Conservation (phyloP, 1,140 invertebrate genomes). For the Eueides isabella region DNA sequence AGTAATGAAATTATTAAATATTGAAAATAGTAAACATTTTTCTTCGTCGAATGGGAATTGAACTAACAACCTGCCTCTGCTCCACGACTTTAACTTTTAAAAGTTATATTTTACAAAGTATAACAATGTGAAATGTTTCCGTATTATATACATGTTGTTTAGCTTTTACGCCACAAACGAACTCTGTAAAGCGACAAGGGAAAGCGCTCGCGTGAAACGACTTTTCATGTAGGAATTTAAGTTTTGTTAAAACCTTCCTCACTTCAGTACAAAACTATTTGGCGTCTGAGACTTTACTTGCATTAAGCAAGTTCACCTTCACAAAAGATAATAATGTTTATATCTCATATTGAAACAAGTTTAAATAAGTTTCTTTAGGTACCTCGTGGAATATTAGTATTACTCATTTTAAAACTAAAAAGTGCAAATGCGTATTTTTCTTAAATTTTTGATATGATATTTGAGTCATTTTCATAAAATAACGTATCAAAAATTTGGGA, state of each 20-base stretch:
- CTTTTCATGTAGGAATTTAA: neutral
- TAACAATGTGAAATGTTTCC: neutral
- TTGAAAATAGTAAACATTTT: no score
- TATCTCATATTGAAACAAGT: neutral
- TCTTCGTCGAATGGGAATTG: no score
- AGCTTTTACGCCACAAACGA: neutral
- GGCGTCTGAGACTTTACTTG: neutral
- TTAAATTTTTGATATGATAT: neutral
- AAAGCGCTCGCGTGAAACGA: constrained; percentile 4
- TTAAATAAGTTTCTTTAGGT: neutral
- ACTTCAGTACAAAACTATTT: neutral
- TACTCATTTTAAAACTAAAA: neutral
- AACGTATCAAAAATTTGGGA: neutral
- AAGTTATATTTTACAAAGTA: neutral
- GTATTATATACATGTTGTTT: neutral
- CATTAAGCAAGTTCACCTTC: neutral
- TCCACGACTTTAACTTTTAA: no score
- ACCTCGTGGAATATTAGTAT: neutral
- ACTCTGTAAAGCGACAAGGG: neutral
- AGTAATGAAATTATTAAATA: no score
- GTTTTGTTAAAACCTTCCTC: constrained; percentile 1
- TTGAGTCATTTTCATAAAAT: neutral
- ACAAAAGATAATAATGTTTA: neutral
- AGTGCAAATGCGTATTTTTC: neutral
- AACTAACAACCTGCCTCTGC: no score